phyloP scores from a whole-genome alignment of 2,113 vertebrate species.

The Grammomys surdaster region DNA sequence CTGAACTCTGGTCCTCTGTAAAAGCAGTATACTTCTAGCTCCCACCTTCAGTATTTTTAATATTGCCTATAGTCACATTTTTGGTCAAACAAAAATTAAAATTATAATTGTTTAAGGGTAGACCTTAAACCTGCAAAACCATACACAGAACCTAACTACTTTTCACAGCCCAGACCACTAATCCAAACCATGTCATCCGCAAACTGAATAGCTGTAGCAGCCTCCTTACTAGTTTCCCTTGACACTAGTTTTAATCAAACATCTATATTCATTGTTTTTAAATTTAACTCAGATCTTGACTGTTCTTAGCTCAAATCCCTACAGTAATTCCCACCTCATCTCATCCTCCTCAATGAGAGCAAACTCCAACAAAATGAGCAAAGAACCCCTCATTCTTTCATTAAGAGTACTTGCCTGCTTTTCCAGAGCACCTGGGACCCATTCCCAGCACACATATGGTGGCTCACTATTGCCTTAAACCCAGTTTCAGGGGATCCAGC shows the following conservation, averaged over 20 bases:
- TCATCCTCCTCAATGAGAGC: not conserved
- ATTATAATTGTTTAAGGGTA: not conserved
- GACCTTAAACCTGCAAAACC: not conserved
- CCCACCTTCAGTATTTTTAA: not conserved
- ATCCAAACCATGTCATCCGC: not conserved
- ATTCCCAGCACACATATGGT: not conserved
- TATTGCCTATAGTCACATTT: not conserved
- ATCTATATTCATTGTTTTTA: not conserved
- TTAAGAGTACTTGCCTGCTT: not conserved
- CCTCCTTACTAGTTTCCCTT: not conserved
- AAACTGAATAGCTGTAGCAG: not conserved
- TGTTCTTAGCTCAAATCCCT: not conserved
- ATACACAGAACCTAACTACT: not conserved
- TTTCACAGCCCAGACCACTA: not conserved
- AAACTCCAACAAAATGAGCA: not conserved
- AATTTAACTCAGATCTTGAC: constrained; percentile 1
- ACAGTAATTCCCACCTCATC: not conserved
- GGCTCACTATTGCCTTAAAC: not conserved
- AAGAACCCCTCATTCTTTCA: too few relatives aligned
- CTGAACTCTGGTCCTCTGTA: not conserved
- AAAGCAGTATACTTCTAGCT: not conserved
- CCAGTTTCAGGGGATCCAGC: not conserved
- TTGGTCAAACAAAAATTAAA: not conserved
- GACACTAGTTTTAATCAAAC: not conserved
- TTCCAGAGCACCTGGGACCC: not conserved